A percentile compares a stretch with the other conserved stretches of the same genome.
Evolutionary conservation across 2,888 invertebrate genomes (phyloP).

Genomic region (Prosapia bicincta): DNA sequence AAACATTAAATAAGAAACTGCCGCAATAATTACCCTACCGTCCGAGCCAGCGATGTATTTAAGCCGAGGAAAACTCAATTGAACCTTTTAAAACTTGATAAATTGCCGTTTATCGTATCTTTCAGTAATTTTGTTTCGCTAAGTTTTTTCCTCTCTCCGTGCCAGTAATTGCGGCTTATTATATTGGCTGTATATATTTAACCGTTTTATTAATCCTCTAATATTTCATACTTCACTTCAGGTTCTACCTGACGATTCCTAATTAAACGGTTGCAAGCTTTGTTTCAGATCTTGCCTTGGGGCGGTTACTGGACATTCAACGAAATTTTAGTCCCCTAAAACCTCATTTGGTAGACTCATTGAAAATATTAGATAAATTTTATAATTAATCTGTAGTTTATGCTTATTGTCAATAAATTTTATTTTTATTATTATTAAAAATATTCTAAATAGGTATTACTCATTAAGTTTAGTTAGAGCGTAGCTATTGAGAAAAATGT

Average conservation of each 20-base stretch:
- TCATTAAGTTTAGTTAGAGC: too few relatives aligned
- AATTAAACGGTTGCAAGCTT: neutral
- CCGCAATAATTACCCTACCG: neutral
- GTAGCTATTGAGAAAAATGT: too few relatives aligned
- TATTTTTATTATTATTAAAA: too few relatives aligned
- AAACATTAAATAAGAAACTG: neutral
- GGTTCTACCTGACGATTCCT: neutral
- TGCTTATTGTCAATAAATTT: too few relatives aligned
- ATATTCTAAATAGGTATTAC: too few relatives aligned
- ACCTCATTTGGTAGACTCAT: too few relatives aligned
- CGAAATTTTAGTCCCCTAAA: too few relatives aligned
- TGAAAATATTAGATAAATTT: too few relatives aligned
- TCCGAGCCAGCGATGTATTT: neutral
- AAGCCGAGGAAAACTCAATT: neutral
- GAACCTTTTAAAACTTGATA: neutral
- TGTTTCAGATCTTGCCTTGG: too few relatives aligned
- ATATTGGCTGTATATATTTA: neutral
- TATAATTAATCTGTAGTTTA: too few relatives aligned
- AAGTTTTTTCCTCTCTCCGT: neutral
- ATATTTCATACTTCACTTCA: neutral
- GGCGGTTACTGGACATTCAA: too few relatives aligned
- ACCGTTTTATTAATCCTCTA: neutral
- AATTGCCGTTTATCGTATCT: neutral
- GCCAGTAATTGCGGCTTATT: neutral
- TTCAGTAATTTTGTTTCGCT: neutral